Evolutionary conservation across 2,888 invertebrate species (phyloP).

Genomic region (Zeuzera pyrina): DNA sequence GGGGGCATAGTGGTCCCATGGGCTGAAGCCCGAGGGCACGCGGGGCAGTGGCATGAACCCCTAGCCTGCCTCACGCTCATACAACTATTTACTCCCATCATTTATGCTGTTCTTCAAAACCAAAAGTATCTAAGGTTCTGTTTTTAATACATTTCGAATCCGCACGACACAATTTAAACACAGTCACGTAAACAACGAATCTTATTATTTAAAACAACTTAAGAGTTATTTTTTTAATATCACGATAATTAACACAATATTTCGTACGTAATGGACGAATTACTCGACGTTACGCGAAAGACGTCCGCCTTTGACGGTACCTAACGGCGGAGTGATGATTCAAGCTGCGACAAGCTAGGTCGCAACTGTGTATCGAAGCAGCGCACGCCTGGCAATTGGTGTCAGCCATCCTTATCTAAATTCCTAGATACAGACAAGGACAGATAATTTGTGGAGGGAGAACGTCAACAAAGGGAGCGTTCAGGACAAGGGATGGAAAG

Average conservation of each 20-base stretch:
- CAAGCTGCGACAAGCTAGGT: no score
- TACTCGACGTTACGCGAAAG: conserved; percentile 24
- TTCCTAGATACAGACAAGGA: conserved; percentile 14
- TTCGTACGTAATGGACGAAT: no score
- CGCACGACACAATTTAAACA: conserved; percentile 15
- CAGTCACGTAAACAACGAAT: conserved; percentile 21
- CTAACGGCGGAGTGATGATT: conserved; percentile 51
- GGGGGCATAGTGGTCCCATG: conserved; percentile 52
- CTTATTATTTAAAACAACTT: no score
- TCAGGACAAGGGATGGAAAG: conserved; percentile 21
- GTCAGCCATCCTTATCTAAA: conserved; percentile 14
- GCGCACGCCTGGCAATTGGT: conserved; percentile 3
- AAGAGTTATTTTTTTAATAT: no score
- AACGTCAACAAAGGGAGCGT: conserved; percentile 32
- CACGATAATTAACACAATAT: no score
- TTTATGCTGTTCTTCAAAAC: conserved; percentile 26
- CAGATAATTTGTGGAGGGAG: conserved; percentile 13
- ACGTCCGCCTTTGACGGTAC: conserved; percentile 50
- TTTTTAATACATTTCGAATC: conserved; percentile 15
- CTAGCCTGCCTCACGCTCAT: conserved; percentile 71
- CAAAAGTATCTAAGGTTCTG: conserved; percentile 1
- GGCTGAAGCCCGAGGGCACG: conserved; percentile 61
- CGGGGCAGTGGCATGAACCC: conserved; percentile 70
- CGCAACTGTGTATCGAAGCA: background rate
- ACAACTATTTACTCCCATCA: conserved; percentile 72